Evolutionary conservation across 2,113 vertebrate species (phyloP).

Genomic region (Misgurnus anguillicaudatus): DNA sequence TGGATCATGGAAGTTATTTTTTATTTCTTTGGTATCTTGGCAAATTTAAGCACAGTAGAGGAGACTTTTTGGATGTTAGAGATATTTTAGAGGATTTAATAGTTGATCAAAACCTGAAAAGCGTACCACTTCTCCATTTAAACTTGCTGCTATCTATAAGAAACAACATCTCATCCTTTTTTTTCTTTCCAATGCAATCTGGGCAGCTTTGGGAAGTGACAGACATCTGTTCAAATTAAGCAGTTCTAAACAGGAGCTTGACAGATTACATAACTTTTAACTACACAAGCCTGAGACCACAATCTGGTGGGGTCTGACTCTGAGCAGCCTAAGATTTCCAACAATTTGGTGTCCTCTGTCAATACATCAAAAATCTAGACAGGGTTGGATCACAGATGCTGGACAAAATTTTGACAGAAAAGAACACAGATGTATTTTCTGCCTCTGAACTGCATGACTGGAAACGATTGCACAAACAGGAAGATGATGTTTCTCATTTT

Average conservation of each 20-base stretch:
- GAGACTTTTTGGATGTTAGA: no score
- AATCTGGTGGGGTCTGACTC: not conserved
- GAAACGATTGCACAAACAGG: slow-evolving; percentile 43
- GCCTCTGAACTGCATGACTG: slow-evolving; percentile 3
- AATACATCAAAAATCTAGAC: not conserved
- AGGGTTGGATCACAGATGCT: not conserved
- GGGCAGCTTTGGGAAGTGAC: not conserved
- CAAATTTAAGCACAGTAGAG: no score
- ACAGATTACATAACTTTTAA: not conserved
- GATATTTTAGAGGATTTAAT: no score
- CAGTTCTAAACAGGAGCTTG: not conserved
- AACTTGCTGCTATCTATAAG: not conserved
- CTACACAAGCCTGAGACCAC: not conserved
- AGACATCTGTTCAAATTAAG: slow-evolving; percentile 2
- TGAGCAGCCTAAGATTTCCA: not conserved
- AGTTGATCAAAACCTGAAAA: no score
- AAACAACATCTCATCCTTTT: not conserved
- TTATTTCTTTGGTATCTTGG: no score
- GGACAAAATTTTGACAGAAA: not conserved
- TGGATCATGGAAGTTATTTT: no score
- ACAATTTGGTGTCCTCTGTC: not conserved
- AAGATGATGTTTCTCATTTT: not conserved
- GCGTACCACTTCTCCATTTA: not conserved
- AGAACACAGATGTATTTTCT: not conserved
- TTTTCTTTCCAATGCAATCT: no score